Conservation (phyloP, 2,888 invertebrate species). For the Sesia bembeciformis region DNA sequence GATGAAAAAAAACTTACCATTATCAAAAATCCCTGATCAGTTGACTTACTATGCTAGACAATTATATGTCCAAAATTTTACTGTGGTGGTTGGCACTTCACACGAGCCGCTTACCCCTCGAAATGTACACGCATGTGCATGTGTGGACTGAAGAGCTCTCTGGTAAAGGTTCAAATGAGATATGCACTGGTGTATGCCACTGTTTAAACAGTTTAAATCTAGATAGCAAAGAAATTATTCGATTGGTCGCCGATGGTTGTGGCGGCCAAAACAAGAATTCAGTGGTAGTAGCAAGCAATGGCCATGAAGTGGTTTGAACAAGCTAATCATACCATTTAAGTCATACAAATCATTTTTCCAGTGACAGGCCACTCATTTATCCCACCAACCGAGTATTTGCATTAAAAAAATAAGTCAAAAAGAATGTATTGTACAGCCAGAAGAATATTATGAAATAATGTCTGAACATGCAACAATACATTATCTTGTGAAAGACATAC, state of each 20-base stretch:
- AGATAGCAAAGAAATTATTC: slow-evolving; percentile 2
- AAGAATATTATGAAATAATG: not conserved
- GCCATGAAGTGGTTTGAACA: not conserved
- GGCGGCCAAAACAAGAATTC: slow-evolving; percentile 4
- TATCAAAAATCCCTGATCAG: slow-evolving; percentile 6
- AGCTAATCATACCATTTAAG: not conserved
- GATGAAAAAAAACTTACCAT: too few relatives aligned
- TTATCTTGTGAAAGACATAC: not conserved
- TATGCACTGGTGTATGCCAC: not conserved
- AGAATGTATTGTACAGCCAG: not conserved
- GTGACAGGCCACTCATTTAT: not conserved
- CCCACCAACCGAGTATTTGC: not conserved
- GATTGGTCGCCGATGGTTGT: slow-evolving; percentile 4
- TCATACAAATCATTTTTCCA: not conserved
- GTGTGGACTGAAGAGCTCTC: slow-evolving; percentile 1
- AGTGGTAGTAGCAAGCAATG: not conserved
- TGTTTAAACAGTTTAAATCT: slow-evolving; percentile 1
- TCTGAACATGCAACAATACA: not conserved
- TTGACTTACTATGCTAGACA: slow-evolving; percentile 1
- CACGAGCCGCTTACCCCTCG: not conserved
- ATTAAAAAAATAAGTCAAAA: not conserved
- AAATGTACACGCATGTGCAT: slow-evolving; percentile 1
- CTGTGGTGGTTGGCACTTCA: not conserved
- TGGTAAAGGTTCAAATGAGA: not conserved
- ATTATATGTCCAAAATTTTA: slow-evolving; percentile 5